Evolutionary conservation across 2,888 invertebrate species (phyloP), one percentile per base, ranked within the genome.

Genomic region (Lepidochrysops patricia): DNA sequence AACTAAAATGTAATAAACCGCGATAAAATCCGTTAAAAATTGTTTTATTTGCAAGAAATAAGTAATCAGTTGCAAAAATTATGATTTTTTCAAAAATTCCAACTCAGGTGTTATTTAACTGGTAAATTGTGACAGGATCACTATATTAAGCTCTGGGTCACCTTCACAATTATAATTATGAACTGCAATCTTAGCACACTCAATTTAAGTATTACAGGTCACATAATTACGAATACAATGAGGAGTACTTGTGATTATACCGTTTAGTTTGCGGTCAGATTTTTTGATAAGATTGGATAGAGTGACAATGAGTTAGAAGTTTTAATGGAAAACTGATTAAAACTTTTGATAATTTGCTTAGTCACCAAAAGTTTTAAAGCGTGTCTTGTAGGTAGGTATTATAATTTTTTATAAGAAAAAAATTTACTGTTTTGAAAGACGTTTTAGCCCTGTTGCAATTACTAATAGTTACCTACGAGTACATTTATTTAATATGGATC

Each of bases 161-260:
- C 49, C 26, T n/a, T 49, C 7, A 35, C n/a, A 50, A 50, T n/a
- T n/a, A n/a, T n/a, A n/a, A n/a, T n/a, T 50, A 50, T 27, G n/a
- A 7, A 26, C 26, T 25, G 26, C 13, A n/a, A 9, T 25, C 5
- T n/a, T 52, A 4, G 27, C 26, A 52, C 26, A 13, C 15, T 50
- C 2, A 25, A 49, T 13, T n/a, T 26, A 26, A 49, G 5, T 27
- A 49, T 25, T 25, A 15, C 50, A 25, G 50, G 50, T 25, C 50
- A 27, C 27, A 50, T 50, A 50, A 5, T 50, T 50, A 50, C 7
- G 26, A 50, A 50, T 13, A 50, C 27, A 50, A 50, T 50, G 27
- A 50, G 27, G 27, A 50, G 25, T 50, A 27, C 27, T 50, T 50
- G 50, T 50, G 27, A 26, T n/a, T 27, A 27, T 50, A 50, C 27